Evolutionary conservation across 2,888 invertebrate genomes (phyloP).

Genomic region (Synanthedon tipuliformis): DNA sequence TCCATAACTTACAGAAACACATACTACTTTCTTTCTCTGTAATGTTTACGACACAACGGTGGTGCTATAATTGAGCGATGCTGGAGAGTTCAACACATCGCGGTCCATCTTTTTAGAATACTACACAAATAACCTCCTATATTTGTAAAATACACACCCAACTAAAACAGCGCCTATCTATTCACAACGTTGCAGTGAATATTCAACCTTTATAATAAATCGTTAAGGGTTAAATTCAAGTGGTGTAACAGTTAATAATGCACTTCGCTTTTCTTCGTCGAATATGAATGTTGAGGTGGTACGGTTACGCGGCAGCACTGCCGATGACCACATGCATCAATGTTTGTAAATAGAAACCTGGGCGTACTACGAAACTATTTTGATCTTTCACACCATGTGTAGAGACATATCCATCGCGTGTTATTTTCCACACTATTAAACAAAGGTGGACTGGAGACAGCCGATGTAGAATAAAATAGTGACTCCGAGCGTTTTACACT

Average conservation of each 20-base stretch:
- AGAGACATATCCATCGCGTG: constrained; percentile 30
- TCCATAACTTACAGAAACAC: constrained; percentile 22
- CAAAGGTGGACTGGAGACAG: constrained; percentile 12
- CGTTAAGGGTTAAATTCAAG: constrained; percentile 23
- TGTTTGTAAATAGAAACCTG: constrained; percentile 68
- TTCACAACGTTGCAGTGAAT: constrained; percentile 17
- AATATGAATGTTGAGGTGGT: constrained; percentile 55
- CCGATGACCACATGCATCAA: constrained; percentile 70
- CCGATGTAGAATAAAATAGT: constrained; percentile 20
- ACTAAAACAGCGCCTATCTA: constrained; percentile 46
- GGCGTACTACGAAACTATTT: constrained; percentile 38
- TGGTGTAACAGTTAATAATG: constrained; percentile 15
- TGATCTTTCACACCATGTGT: constrained; percentile 30
- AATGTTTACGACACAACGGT: constrained; percentile 48
- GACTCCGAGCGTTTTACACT: not conserved
- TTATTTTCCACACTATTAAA: constrained; percentile 17
- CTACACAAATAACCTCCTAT: constrained; percentile 70
- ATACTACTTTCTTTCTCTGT: constrained; percentile 39
- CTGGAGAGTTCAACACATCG: constrained; percentile 69
- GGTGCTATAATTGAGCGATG: constrained; percentile 68
- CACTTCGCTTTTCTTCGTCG: constrained; percentile 41
- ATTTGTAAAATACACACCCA: constrained; percentile 60
- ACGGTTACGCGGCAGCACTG: constrained; percentile 63
- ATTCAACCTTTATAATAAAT: constrained; percentile 25
- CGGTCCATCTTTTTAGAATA: constrained; percentile 70